phyloP scores from a whole-genome alignment of 2,888 invertebrate genomes.

The Quadroppia sp. region DNA sequence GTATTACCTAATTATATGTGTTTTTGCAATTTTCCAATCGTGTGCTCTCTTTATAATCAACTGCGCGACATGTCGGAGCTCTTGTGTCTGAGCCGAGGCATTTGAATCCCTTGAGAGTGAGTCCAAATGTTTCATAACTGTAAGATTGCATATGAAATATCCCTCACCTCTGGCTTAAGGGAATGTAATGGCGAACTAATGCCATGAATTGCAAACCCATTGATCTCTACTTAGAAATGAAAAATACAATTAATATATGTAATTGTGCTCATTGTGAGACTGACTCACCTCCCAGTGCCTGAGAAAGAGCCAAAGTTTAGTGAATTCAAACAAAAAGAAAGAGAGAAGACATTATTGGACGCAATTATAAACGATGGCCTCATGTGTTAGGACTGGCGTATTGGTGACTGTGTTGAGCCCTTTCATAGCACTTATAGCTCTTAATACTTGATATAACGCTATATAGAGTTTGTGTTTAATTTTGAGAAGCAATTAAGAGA shows the following conservation, averaged over 20 bases:
- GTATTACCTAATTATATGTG: conserved; percentile 12
- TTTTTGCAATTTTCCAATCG: background rate
- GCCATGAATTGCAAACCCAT: conserved; percentile 11
- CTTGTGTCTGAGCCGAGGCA: background rate
- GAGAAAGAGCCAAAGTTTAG: too few relatives aligned
- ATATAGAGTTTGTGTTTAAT: background rate
- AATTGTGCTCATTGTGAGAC: background rate
- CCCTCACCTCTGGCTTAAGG: conserved; percentile 26
- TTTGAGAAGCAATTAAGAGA: background rate
- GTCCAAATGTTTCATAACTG: conserved; percentile 12
- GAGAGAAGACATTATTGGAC: background rate
- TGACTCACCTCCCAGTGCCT: too few relatives aligned
- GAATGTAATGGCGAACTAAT: too few relatives aligned
- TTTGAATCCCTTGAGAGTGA: conserved; percentile 18
- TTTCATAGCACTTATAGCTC: too few relatives aligned
- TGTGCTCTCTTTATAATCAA: conserved; percentile 1
- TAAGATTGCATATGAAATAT: conserved; percentile 27
- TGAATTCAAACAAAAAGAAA: background rate
- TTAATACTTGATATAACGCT: too few relatives aligned
- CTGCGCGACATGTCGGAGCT: background rate
- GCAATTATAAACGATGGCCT: background rate
- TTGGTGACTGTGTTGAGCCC: background rate
- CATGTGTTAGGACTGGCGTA: background rate
- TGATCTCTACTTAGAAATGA: conserved; percentile 1
- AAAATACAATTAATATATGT: conserved; percentile 1